Evolutionary conservation across 2,797 vertebrate species (phyloP).

Genomic region (Muscicapa striata): DNA sequence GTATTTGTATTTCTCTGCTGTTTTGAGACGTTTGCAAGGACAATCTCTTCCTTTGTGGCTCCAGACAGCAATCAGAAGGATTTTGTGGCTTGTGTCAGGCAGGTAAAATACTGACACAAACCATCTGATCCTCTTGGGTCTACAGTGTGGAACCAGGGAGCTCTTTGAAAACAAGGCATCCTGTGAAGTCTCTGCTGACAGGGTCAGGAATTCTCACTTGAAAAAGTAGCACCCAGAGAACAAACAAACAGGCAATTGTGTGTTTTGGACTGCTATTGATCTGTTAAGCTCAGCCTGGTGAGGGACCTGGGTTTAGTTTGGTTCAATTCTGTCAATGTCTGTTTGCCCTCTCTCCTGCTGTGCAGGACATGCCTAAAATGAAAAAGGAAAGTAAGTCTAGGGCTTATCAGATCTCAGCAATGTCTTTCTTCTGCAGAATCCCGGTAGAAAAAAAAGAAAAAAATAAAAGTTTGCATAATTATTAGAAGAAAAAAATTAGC

Average conservation of each 20-base stretch:
- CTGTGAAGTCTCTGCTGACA: slow-evolving; percentile 13
- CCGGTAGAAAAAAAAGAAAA: not conserved
- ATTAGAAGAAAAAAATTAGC: not conserved
- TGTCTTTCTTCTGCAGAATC: not conserved
- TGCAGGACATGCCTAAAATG: not conserved
- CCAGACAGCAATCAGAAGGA: not conserved
- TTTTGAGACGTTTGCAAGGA: not conserved
- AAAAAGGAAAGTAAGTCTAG: not conserved
- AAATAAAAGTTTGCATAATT: not conserved
- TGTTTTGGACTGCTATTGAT: slow-evolving; percentile 10
- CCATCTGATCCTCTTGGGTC: slow-evolving; percentile 16
- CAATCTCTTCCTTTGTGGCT: slow-evolving; percentile 18
- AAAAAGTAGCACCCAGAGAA: slow-evolving; percentile 13
- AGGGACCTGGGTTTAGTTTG: not conserved
- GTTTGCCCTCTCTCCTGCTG: slow-evolving; percentile 21
- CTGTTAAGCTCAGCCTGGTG: slow-evolving; percentile 2
- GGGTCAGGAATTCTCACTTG: slow-evolving; percentile 38
- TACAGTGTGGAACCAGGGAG: not conserved
- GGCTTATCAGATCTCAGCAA: not conserved
- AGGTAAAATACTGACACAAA: not conserved
- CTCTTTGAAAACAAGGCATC: slow-evolving; percentile 23
- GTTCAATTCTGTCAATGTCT: slow-evolving; percentile 4
- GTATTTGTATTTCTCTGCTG: not conserved
- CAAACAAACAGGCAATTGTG: slow-evolving; percentile 8
- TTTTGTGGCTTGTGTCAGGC: not conserved